Base-by-base conservation (phyloP, 2,888 invertebrate genomes). In the Chymomyza amoena region DNA sequence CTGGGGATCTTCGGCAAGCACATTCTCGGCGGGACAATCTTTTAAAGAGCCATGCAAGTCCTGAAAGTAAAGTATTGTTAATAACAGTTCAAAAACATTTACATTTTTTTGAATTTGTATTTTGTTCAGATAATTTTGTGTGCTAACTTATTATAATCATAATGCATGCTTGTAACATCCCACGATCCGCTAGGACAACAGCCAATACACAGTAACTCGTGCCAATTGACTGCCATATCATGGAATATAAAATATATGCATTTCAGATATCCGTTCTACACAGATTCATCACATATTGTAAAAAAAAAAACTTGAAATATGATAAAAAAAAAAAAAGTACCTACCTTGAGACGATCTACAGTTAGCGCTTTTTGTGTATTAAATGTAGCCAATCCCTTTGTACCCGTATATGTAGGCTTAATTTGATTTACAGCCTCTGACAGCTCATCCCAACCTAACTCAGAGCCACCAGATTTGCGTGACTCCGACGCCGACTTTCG, bases 31-130 rank as follows among this genome's bases (percentile, higher is more conserved):
- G 0, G 97, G 97, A 45, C 95, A 94, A 0, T 93, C 93, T 56
- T 93, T 93, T 7, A 97, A 90, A 0, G 96, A 95, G 70, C 93
- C 93, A 90, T 97, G 96, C 36, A 97, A 91, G 81, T 94, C 93
- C 91, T 92, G 36, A 62, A 32, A 10, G 56, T 18, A 70, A 57
- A 20, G 13, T 18, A 0, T 16, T 25, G 25, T 16, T 52, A 15
- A 54, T 28, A 4, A 63, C 15, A 50, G 13, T 63, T 52, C 3
- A n/a, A 28, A 7, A 4, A 63, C 0, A 4, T 13, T 3, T 20
- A 6, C 3, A 0, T 20, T 50, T 16, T 4, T 4, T 20, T 39
- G 5, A 16, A 61, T 9, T 7, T 6, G 1, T 6, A 20, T 7
- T 50, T n/a, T 61, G 39, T 32, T 81, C 79, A 81, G 71, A 59